phyloP scores from a whole-genome alignment of 2,113 vertebrate species.

The Litocranius walleri region DNA sequence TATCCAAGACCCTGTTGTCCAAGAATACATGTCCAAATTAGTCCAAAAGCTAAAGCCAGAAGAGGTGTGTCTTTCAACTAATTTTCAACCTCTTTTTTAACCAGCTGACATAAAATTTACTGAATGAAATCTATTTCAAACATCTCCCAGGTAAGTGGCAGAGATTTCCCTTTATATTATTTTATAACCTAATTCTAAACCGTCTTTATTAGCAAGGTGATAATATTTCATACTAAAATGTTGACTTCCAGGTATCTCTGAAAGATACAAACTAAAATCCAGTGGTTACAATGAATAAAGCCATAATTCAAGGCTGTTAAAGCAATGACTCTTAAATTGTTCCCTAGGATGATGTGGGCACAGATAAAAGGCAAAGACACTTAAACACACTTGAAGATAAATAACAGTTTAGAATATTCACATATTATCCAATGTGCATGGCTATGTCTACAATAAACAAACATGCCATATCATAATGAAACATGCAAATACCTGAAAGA shows the following conservation, averaged over 20 bases:
- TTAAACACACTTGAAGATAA: conserved; percentile 37
- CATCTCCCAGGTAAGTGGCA: background rate
- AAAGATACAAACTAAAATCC: conserved; percentile 30
- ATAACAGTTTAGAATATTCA: background rate
- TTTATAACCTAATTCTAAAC: conserved; percentile 29
- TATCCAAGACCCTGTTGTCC: background rate
- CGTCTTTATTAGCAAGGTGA: conserved; percentile 29
- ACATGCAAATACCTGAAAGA: conserved; percentile 82
- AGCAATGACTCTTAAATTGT: background rate
- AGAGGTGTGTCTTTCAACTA: background rate
- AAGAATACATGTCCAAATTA: background rate
- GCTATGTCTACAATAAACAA: conserved; percentile 21
- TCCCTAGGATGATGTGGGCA: background rate
- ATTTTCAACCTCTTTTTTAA: conserved; percentile 33
- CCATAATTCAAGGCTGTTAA: background rate
- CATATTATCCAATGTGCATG: background rate
- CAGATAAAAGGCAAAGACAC: background rate
- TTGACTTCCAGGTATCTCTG: conserved; percentile 1
- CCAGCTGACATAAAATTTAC: background rate
- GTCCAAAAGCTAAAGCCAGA: background rate
- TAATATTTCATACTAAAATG: conserved; percentile 37
- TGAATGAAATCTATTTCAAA: conserved; percentile 34
- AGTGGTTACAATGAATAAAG: background rate
- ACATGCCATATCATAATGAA: background rate
- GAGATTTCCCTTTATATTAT: conserved; percentile 17